phyloP scores from a whole-genome alignment of 2,888 invertebrate genomes.

The Lumbricus terrestris region DNA sequence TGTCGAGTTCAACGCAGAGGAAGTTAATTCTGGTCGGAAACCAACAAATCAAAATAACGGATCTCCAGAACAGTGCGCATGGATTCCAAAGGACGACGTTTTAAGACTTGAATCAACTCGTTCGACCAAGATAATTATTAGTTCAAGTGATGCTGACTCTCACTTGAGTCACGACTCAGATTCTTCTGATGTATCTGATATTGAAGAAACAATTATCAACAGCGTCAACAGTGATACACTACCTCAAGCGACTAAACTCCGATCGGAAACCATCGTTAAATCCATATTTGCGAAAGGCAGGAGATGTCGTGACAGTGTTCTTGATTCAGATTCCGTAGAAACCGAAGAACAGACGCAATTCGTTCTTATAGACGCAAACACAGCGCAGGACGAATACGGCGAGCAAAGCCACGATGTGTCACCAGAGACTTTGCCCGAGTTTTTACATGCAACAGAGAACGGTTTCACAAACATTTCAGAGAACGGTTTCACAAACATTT shows the following conservation, averaged over 20 bases:
- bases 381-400: background rate
- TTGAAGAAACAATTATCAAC: background rate
- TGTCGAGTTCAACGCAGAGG: background rate
- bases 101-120: background rate
- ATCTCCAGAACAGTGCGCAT: background rate
- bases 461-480: too few relatives aligned
- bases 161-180: background rate
- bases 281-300: background rate
- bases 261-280: background rate
- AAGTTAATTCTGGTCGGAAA: background rate
- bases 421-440: background rate
- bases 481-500: background rate
- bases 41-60: background rate
- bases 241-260: background rate
- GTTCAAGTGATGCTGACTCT: too few relatives aligned
- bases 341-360: background rate
- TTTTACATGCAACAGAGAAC: background rate
- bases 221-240: background rate
- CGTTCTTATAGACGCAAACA: background rate
- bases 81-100: background rate
- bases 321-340: background rate
- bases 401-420: background rate
- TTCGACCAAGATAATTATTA: background rate
- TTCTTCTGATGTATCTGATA: background rate
- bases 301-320: background rate